Evolutionary conservation across 2,888 invertebrate species (phyloP), one percentile per base, ranked within the genome.

Genomic region (Agrochola lota): DNA sequence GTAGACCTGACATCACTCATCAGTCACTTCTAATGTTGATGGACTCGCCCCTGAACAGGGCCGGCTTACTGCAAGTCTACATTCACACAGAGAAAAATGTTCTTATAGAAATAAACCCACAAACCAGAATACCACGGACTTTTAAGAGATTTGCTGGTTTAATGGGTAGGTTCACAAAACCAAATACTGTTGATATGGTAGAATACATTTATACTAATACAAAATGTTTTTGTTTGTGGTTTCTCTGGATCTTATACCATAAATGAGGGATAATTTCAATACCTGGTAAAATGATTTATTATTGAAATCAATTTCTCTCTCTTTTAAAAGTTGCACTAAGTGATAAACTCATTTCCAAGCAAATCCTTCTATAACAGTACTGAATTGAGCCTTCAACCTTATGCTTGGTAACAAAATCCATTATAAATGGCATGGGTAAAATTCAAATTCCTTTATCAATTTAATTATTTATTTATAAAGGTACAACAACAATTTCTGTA

Each of bases 11-110:
- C 92, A 99, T 99, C 81, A 98, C 99, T 0, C 99, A 99, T 94
- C 99, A 99, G 94, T 99, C 99, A 93, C 97, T 99, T 26, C 96
- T 99, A 0, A 99, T 99, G 99, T 97, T 99, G 69, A 98, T 99
- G 97, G 99, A 99, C 94, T 99, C 99, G 81, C 99, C 99, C 0
- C 95, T 99, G 63, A 99, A 99, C 94, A 97, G 99, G 89, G 99
- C 99, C 66, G 99, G 99, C 0, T 96, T 99, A 30, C 96, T 99
- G n/a, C 99, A 99, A 97, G 99, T 99, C 4, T 99, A 99, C 91
- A 97, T 99, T 75, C 98, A 98, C 90, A 99, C 99, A 9, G 98
- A 98, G 91, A 98, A 98, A 91, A 99, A 99, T 97, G 98, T 99
- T 60, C 97, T 99, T 0, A 99, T 99, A 89, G 99, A 99, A 97